Conservation (phyloP, 2,888 invertebrate species). For the Rhorus exstirpatorius region DNA sequence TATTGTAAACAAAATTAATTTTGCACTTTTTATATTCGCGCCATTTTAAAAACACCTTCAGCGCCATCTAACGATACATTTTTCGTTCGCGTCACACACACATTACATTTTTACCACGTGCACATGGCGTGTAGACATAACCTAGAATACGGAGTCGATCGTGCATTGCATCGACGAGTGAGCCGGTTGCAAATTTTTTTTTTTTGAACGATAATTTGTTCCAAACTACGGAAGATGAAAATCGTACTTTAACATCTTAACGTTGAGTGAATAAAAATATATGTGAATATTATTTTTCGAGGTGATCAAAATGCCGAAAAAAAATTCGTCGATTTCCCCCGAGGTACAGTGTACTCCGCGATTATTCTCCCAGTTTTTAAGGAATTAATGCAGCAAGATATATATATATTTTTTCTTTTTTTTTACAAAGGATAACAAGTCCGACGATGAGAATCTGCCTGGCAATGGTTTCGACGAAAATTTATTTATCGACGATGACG, state of each 20-base stretch:
- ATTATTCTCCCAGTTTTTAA: background rate
- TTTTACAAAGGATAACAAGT: slow-evolving; percentile 3
- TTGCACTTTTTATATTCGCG: no score
- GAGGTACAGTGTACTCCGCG: background rate
- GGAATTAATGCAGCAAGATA: background rate
- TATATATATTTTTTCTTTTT: background rate
- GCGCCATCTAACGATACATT: no score
- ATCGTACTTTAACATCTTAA: background rate
- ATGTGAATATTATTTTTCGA: background rate
- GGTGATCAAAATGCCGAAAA: background rate
- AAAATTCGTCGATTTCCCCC: background rate
- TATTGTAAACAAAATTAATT: no score
- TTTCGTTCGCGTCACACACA: no score
- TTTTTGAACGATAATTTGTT: background rate
- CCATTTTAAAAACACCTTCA: no score
- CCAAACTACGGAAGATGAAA: background rate
- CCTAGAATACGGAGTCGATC: no score
- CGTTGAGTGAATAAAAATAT: background rate
- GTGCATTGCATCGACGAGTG: no score
- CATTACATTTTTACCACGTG: no score
- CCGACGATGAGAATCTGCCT: slow-evolving; percentile 10
- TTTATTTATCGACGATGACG: slow-evolving; percentile 46
- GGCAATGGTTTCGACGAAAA: slow-evolving; percentile 33
- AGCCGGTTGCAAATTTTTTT: no score
- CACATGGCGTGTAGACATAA: no score